These are phyloP conservation scores for Dicaeum eximium DNA, from an alignment of 2,113 vertebrate species.

Conservation along the genomic window DNA sequence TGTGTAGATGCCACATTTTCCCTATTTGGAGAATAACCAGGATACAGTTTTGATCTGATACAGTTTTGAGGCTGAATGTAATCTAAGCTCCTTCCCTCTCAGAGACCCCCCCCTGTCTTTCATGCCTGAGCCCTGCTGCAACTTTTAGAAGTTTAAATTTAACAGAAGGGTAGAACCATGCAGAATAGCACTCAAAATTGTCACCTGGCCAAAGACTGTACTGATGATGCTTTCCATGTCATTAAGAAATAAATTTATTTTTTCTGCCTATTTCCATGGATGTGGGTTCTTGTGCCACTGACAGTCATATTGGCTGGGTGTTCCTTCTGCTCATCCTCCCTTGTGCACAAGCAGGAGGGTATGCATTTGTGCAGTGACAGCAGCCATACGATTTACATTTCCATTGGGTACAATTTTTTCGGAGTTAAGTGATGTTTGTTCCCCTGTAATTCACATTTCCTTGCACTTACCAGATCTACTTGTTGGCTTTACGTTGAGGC, in stretches of 20 bases:
- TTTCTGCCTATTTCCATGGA: background rate
- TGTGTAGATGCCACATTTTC: background rate
- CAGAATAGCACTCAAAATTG: background rate
- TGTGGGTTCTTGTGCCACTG: background rate
- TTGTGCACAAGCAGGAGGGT: background rate
- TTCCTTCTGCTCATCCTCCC: background rate
- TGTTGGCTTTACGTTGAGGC: background rate
- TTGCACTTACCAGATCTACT: background rate
- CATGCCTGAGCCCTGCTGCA: background rate
- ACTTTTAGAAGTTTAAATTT: background rate
- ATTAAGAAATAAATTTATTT: background rate
- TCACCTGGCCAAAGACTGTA: background rate
- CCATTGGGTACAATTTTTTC: background rate
- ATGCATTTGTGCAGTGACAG: background rate
- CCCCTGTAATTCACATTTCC: background rate
- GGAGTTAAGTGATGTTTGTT: background rate
- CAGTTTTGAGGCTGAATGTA: background rate
- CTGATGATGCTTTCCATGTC: background rate
- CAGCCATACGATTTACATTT: background rate
- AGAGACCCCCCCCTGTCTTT: accelerated
- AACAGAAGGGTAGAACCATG: background rate
- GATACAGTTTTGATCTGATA: background rate
- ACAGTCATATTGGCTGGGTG: background rate
- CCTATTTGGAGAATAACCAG: background rate
- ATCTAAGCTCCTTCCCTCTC: background rate